Base-by-base conservation (phyloP, 1,140 invertebrate species). In the Philopotamus ludificatus region DNA sequence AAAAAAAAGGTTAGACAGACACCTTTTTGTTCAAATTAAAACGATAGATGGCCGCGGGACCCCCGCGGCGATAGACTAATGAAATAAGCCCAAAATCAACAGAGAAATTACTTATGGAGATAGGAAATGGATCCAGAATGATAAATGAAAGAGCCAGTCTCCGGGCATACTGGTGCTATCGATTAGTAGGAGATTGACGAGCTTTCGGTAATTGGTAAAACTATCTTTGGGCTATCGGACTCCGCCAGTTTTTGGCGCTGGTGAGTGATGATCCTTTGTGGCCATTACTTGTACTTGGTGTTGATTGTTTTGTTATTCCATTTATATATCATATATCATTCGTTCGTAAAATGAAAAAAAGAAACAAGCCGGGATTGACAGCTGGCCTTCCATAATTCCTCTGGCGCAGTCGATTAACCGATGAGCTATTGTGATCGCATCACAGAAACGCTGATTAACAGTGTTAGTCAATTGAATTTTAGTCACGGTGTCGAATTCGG, bases 71-170 rank as follows among this genome's bases (percentile, higher is more conserved):
- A 70, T 65, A 65, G 72, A 73, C 76, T 81, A 81, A 81, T 81
- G 79, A 79, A 81, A 81, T 81, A 81, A 79, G 78, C 78, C 78
- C 77, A 79, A 79, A 81, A 78, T 79, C 78, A 81, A 81, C 79
- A 81, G 77, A 73, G 70, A 60, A 68, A 65, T 65, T 54, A 63
- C 47, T 62, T 53, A 51, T 53, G 60, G 61, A 63, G 39, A 54
- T 63, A 63, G 50, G 49, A 63, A 63, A 63, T 42, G 61, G 50
- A 53, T 53, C 51, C 28, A 39, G 23, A 42, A 61, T 66, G 57
- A 66, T 66, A 47, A 61, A 66, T 66, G 58, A 53, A 66, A 45
- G 41, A n/a, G 63, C 41, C 7, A 23, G 51, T n/a, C 63, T 34
- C 22, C 58, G 47, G 26, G 34, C 63, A 18, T 18, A 16, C 61